Evolutionary conservation across 2,888 invertebrate genomes (phyloP).

Genomic region (Lingula anatina): DNA sequence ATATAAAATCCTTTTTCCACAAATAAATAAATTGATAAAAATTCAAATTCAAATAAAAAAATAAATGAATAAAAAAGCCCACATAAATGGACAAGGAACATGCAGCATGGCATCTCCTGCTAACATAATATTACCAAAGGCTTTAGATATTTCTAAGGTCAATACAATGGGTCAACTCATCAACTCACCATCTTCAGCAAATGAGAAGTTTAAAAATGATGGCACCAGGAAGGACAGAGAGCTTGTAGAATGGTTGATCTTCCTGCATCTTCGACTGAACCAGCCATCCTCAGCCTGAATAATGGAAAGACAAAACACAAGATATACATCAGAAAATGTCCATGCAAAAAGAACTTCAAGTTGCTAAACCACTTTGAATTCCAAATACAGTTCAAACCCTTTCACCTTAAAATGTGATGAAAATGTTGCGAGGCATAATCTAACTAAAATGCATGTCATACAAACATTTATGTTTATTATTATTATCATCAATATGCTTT

Average conservation of each 20-base stretch:
- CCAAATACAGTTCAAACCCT: not conserved
- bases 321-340: not conserved
- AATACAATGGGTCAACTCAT: too few species aligned
- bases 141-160: too few species aligned
- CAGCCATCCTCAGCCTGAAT: slow-evolving; percentile 62
- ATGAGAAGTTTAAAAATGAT: slow-evolving; percentile 73
- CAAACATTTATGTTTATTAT: too few species aligned
- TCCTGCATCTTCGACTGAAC: slow-evolving; percentile 92
- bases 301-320: not conserved
- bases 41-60: not conserved
- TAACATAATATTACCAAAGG: too few species aligned
- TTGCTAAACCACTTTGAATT: not conserved
- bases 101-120: too few species aligned
- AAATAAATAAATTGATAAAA: not conserved
- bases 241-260: slow-evolving; percentile 88
- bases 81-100: too few species aligned
- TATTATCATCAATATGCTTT: too few species aligned
- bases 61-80: not conserved
- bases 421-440: too few species aligned
- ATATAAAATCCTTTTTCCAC: not conserved
- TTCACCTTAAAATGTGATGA: too few species aligned
- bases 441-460: too few species aligned
- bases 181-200: slow-evolving; percentile 66
- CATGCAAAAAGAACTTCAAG: not conserved
- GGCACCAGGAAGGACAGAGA: slow-evolving; percentile 83